Evolutionary conservation across 2,888 invertebrate genomes (phyloP), one percentile per base, ranked within the genome.

Genomic region (Archips xylosteana): DNA sequence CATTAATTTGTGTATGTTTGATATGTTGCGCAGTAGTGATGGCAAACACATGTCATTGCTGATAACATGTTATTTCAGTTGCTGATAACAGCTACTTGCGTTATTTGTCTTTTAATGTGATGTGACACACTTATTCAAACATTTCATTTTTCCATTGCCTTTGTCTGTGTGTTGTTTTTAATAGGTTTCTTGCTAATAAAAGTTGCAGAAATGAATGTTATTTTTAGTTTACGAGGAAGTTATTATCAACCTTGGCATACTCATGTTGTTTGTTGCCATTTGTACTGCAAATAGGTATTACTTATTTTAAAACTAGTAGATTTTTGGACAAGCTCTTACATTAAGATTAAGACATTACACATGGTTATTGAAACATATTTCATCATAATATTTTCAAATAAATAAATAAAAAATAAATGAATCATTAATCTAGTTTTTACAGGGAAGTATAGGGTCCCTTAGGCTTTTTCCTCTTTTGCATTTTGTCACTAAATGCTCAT

Each of bases 11-110:
- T 45, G 47, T 70, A 64, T 15, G 47, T 47, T 59, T 6, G 57
- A 36, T 59, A 59, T 8, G 5, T 36, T 60, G 36, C 60, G 60
- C n/a, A 60, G 32, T 57, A 60, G 60, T 13, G 13, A 36, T 60
- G 10, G n/a, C 12, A 57, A 45, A 60, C 70, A 49, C 51, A 59
- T 23, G 34, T 39, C 34, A 13, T 5, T 47, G n/a, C 23, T 59
- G 70, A 70, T 70, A 70, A 64, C 45, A 59, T 47, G 62, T 34
- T 68, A 36, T 60, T 60, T 60, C 36, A 60, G 15, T 51, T 64
- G 45, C 34, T 59, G 59, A 63, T 47, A 64, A 57, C 32, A 13
- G 32, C 62, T 12, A 60, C n/a, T 60, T 39, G 34, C 15, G 6
- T 13, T 63, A 47, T 64, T 64, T 59, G 57, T 42, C 3, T 32